These are phyloP conservation scores for Scaptomyza caliginosa DNA, from an alignment of 2,888 invertebrate species.

Conservation along the genomic window DNA sequence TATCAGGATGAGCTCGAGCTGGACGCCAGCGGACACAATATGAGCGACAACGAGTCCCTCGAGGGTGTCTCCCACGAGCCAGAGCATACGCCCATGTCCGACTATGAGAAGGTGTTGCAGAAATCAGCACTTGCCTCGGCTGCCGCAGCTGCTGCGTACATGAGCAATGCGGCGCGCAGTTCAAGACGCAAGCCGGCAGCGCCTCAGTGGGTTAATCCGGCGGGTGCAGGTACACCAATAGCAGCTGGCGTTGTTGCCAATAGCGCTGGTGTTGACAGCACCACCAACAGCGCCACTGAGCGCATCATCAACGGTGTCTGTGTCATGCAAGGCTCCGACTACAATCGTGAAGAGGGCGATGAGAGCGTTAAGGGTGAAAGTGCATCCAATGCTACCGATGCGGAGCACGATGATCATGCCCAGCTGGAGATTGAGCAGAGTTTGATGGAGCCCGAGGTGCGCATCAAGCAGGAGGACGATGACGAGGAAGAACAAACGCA, in stretches of 20 bases:
- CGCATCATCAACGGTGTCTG: conserved; percentile 97
- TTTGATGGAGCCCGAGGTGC: conserved; percentile 82
- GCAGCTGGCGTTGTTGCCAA: conserved; percentile 49
- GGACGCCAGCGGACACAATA: conserved; percentile 84
- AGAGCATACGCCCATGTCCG: conserved; percentile 66
- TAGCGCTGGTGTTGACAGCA: conserved; percentile 80
- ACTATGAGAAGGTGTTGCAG: conserved; percentile 82
- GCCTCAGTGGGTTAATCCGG: conserved; percentile 98
- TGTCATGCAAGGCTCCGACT: conserved; percentile 93
- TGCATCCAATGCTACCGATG: conserved; percentile 42
- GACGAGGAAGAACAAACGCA: conserved; percentile 74
- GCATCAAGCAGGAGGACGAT: conserved; percentile 82
- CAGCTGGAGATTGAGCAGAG: conserved; percentile 80
- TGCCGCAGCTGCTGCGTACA: conserved; percentile 64
- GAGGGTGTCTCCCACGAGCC: conserved; percentile 70
- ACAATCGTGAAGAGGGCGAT: conserved; percentile 86
- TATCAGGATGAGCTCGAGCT: conserved; percentile 87
- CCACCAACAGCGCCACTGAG: conserved; percentile 87
- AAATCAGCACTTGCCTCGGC: conserved; percentile 67
- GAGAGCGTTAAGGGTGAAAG: conserved; percentile 84
- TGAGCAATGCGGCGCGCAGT: conserved; percentile 69
- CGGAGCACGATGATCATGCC: conserved; percentile 65
- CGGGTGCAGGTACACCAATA: conserved; percentile 55
- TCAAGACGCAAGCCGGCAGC: conserved; percentile 96
- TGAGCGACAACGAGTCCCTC: conserved; percentile 82